These are phyloP conservation scores for Danionella cerebrum DNA, from an alignment of 2,113 vertebrate species.

Conservation along the genomic window DNA sequence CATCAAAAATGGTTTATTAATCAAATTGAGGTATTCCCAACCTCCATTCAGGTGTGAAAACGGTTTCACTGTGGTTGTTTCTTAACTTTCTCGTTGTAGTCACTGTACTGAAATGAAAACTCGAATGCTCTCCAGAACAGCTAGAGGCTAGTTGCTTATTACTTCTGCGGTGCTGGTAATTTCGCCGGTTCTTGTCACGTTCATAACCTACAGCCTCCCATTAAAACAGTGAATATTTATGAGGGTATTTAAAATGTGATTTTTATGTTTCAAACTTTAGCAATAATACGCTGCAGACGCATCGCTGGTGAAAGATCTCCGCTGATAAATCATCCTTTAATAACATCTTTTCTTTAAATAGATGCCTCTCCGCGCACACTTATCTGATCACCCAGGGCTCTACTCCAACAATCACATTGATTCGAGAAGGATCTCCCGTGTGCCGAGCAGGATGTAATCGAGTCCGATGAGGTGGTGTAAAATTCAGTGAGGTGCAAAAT, in stretches of 20 bases:
- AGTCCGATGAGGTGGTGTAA: slow-evolving; percentile 28
- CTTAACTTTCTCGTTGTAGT: neutral
- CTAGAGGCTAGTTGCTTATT: slow-evolving; percentile 15
- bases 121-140: slow-evolving; percentile 7
- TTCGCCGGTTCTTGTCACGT: slow-evolving; percentile 12
- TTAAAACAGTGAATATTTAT: slow-evolving; percentile 25
- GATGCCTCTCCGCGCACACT: neutral
- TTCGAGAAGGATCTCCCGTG: no score
- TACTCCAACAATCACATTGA: no score
- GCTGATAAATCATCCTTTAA: slow-evolving; percentile 3
- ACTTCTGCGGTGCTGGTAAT: neutral
- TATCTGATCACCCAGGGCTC: slow-evolving; percentile 31
- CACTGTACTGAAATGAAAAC: slow-evolving; percentile 2
- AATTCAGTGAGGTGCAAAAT: slow-evolving; percentile 30
- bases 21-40: no score
- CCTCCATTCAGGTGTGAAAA: no score
- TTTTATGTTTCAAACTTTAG: slow-evolving; percentile 15
- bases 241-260: slow-evolving; percentile 21
- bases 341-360: slow-evolving; percentile 18
- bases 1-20: no score
- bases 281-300: no score
- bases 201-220: slow-evolving; percentile 20
- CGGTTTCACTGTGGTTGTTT: no score
- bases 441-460: slow-evolving; percentile 45
- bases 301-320: no score